phyloP scores from a whole-genome alignment of 2,797 vertebrate genomes.

The Acanthis flammea region DNA sequence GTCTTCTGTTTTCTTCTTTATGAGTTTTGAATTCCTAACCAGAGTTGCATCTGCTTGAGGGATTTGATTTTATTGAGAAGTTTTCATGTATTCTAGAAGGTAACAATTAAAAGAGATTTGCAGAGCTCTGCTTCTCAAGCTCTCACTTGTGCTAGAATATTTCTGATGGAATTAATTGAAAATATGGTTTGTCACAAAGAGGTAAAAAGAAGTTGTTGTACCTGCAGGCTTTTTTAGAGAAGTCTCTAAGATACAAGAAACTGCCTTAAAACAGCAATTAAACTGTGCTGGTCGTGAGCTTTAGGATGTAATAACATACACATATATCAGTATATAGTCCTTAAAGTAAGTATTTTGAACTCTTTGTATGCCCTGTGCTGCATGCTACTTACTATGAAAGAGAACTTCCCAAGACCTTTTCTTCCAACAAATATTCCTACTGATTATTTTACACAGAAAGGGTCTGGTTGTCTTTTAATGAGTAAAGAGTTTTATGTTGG shows the following conservation, averaged over 20 bases:
- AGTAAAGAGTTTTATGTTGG: background rate
- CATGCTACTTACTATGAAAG: background rate
- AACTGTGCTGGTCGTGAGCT: background rate
- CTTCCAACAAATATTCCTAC: background rate
- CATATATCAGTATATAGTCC: background rate
- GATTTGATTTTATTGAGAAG: background rate
- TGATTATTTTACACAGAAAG: background rate
- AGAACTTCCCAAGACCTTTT: background rate
- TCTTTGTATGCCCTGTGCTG: background rate
- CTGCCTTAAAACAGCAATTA: background rate
- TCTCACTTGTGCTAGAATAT: background rate
- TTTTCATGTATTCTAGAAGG: background rate
- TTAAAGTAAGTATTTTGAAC: background rate
- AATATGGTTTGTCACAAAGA: background rate
- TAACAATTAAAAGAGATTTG: background rate
- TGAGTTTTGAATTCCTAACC: background rate
- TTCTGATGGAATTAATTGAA: background rate
- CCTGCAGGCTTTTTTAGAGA: background rate
- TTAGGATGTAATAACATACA: background rate
- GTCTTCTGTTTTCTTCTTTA: constrained; percentile 1
- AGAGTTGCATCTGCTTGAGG: background rate
- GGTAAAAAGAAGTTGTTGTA: background rate
- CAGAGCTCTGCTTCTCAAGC: background rate
- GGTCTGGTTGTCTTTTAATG: background rate
- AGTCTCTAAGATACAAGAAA: background rate